phyloP scores from a whole-genome alignment of 2,888 invertebrate species.

The Phyllotreta striolata region DNA sequence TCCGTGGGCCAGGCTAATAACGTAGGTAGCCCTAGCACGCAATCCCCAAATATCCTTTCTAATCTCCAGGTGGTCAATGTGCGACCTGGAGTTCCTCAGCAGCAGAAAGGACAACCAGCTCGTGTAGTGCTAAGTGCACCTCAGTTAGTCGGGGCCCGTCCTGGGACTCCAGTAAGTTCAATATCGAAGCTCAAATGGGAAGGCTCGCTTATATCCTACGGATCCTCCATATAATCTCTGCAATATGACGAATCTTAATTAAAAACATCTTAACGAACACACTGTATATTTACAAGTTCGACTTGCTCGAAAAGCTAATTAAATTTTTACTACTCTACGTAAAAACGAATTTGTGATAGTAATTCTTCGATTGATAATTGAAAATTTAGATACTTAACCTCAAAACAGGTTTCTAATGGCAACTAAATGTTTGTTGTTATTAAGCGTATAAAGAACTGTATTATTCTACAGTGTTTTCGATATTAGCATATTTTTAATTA shows the following conservation, averaged over 20 bases:
- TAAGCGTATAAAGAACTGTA: background rate
- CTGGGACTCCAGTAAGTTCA: conserved; percentile 79
- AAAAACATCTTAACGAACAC: too few relatives aligned
- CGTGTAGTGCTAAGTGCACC: conserved; percentile 83
- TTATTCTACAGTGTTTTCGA: too few relatives aligned
- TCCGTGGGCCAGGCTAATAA: conserved; percentile 63
- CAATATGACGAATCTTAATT: conserved; percentile 2
- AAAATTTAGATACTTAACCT: conserved; percentile 7
- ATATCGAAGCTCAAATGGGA: conserved; percentile 47
- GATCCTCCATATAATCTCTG: conserved; percentile 9
- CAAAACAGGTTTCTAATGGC: conserved; percentile 6
- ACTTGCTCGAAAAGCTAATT: too few relatives aligned
- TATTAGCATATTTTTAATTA: conserved; percentile 1
- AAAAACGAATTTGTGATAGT: background rate
- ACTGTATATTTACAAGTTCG: too few relatives aligned
- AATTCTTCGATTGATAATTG: background rate
- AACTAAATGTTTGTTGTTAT: background rate
- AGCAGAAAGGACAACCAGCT: conserved; percentile 80
- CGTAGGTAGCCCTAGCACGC: conserved; percentile 59
- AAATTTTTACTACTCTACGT: too few relatives aligned
- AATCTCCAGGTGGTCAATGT: conserved; percentile 89
- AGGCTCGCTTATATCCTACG: conserved; percentile 39
- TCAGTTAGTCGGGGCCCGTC: conserved; percentile 82
- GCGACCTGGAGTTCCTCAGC: conserved; percentile 76
- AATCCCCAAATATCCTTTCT: conserved; percentile 60